A percentile compares a stretch with the other conserved stretches of the same genome.
phyloP scores from a whole-genome alignment of 2,113 vertebrate genomes.

The Spheniscus mendiculus region DNA sequence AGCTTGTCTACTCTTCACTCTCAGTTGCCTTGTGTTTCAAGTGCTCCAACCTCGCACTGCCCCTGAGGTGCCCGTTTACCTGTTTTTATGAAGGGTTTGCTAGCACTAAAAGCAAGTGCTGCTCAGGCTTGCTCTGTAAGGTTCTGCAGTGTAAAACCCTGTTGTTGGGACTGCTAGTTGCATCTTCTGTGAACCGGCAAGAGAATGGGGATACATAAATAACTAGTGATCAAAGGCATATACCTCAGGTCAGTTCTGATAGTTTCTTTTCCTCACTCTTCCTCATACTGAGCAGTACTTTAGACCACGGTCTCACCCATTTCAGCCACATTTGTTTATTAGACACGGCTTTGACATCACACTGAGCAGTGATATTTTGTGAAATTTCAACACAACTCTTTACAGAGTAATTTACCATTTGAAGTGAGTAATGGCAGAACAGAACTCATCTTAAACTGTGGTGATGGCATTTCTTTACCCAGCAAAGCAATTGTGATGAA shows the following conservation, averaged over 20 bases:
- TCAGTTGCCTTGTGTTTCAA: not conserved
- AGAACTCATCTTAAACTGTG: not conserved
- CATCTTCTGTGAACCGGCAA: not conserved
- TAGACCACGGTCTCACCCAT: not conserved
- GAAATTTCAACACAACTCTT: not conserved
- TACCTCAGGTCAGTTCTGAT: not conserved
- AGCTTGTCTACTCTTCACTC: not conserved
- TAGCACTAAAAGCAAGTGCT: not conserved
- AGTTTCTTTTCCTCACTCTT: not conserved
- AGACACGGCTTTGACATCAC: rapidly evolving
- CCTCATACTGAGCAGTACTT: not conserved
- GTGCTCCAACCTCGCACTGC: not conserved
- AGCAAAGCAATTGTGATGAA: not conserved
- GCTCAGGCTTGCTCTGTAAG: not conserved
- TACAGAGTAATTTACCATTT: not conserved
- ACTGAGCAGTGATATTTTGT: not conserved
- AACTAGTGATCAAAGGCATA: not conserved
- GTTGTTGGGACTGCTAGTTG: not conserved
- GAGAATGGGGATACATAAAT: not conserved
- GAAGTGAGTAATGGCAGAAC: not conserved
- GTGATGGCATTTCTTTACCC: not conserved
- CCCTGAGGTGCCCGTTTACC: not conserved
- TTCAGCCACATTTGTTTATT: not conserved
- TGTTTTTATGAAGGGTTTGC: not conserved
- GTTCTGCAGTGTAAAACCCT: not conserved